Evolutionary conservation across 2,113 vertebrate species (phyloP), one percentile per base, ranked within the genome.

Genomic region (Ondatra zibethicus): DNA sequence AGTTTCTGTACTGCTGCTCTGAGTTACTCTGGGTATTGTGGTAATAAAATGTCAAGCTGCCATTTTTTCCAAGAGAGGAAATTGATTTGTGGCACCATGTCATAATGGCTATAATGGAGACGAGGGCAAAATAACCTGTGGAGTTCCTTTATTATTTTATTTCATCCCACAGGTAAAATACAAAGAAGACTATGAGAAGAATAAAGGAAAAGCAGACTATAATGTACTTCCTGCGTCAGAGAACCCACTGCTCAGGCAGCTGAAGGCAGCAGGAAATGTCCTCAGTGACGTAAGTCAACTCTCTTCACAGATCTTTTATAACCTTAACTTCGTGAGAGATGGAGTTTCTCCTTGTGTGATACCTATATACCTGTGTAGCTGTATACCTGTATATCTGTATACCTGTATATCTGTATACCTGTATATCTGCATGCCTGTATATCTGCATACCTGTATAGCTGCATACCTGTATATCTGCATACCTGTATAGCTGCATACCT

Each of bases 221-320:
- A 99, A 99, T 65, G 99, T 99, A 86, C 99, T 99, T 97, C 99
- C 99, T 86, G 99, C 99, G 73, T 99, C 99, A 86, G 99, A 99
- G 93, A 99, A 99, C 92, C 99, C 99, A 5, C 96, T 99, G 94
- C 99, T 99, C 94, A 98, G 96, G 95, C 99, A 99, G 98, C 98
- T 99, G 86, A 99, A 99, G 99, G 98, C 98, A 0, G 99, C 99
- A 87, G 99, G 99, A 98, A 96, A 99, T 58, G 98, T 98, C 78
- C 98, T 99, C 94, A 99, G 99, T 97, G 99, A 99, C 98, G 99
- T 99, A 98, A 95, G 99, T 99, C 84, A 97, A 96, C 11, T 47
- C 31, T 93, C 81, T 17, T 90, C 65, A 81, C 82, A 70, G 81
- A n/a, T 47, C 63, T 0, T 90, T 93, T 92, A 92, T 58, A 94